Conservation (phyloP, 2,888 invertebrate species). For the Strigamia transsilvanica region DNA sequence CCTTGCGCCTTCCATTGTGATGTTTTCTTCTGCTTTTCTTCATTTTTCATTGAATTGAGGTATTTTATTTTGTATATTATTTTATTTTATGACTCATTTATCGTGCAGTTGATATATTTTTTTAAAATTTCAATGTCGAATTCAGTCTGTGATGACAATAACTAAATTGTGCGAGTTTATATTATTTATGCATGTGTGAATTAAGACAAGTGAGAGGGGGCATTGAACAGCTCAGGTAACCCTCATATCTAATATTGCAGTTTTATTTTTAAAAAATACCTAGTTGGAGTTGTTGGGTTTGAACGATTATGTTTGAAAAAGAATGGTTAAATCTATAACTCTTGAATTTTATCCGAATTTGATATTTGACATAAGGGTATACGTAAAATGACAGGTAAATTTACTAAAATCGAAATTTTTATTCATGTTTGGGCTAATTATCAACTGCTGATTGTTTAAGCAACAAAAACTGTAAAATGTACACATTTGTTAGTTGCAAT, state of each 20-base stretch:
- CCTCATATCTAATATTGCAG: background rate
- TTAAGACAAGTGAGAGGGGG: background rate
- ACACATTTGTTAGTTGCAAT: conserved; percentile 5
- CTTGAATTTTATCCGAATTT: conserved; percentile 1
- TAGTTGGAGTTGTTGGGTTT: background rate
- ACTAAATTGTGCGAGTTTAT: background rate
- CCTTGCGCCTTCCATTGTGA: conserved; percentile 30
- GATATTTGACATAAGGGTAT: background rate
- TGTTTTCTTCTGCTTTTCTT: background rate
- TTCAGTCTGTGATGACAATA: background rate
- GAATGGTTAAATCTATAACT: background rate
- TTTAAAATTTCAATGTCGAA: background rate
- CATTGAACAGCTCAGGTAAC: background rate
- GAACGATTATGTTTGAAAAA: background rate
- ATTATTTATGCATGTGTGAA: background rate
- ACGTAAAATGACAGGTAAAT: no score
- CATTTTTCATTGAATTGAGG: background rate
- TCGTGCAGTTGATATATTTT: background rate
- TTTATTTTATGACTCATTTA: background rate
- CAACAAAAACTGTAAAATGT: background rate
- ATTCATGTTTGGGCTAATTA: background rate
- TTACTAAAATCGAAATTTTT: background rate
- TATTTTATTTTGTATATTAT: background rate
- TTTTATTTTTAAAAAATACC: background rate
- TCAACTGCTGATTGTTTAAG: conserved; percentile 2